These are phyloP conservation scores for Scaptomyza cyrtandrae DNA, from an alignment of 2,888 invertebrate genomes.

Conservation along the genomic window DNA sequence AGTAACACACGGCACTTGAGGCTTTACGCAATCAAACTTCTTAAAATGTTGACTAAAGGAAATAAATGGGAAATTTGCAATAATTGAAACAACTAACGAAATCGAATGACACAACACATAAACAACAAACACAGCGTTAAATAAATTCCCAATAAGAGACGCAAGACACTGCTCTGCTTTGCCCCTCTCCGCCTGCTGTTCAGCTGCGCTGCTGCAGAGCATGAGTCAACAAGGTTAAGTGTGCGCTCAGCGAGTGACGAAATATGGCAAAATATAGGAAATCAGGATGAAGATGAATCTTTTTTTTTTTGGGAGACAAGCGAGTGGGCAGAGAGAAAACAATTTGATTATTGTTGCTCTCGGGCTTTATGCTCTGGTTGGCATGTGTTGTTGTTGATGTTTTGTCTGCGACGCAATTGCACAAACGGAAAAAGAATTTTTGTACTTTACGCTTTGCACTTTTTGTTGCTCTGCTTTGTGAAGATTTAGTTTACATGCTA, in stretches of 20 bases:
- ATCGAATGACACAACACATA: slow-evolving; percentile 28
- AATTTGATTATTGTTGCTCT: slow-evolving; percentile 43
- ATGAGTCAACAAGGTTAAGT: slow-evolving; percentile 71
- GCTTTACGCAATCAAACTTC: slow-evolving; percentile 45
- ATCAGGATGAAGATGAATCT: slow-evolving; percentile 42
- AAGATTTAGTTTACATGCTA: slow-evolving; percentile 55
- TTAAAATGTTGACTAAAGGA: not conserved
- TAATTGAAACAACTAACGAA: slow-evolving; percentile 36
- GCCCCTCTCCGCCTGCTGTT: slow-evolving; percentile 20
- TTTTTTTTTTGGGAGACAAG: slow-evolving; percentile 14
- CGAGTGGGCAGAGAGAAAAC: slow-evolving; percentile 11
- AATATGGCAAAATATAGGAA: slow-evolving; percentile 31
- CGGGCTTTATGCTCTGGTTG: slow-evolving; percentile 46
- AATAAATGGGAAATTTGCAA: slow-evolving; percentile 5
- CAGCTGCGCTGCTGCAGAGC: slow-evolving; percentile 40
- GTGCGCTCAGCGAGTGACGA: slow-evolving; percentile 38
- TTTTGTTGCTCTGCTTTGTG: slow-evolving; percentile 44
- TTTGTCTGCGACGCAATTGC: slow-evolving; percentile 74
- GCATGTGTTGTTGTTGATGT: slow-evolving; percentile 49
- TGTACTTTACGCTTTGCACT: slow-evolving; percentile 51
- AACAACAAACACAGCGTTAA: slow-evolving; percentile 25
- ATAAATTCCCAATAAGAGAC: slow-evolving; percentile 67
- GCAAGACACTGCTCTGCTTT: slow-evolving; percentile 17
- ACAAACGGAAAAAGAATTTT: slow-evolving; percentile 51
- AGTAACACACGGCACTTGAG: not conserved